A percentile compares a stretch with the other conserved stretches of the same genome.
Evolutionary conservation across 2,113 vertebrate genomes (phyloP).

Genomic region (Pachycephala philippinensis): DNA sequence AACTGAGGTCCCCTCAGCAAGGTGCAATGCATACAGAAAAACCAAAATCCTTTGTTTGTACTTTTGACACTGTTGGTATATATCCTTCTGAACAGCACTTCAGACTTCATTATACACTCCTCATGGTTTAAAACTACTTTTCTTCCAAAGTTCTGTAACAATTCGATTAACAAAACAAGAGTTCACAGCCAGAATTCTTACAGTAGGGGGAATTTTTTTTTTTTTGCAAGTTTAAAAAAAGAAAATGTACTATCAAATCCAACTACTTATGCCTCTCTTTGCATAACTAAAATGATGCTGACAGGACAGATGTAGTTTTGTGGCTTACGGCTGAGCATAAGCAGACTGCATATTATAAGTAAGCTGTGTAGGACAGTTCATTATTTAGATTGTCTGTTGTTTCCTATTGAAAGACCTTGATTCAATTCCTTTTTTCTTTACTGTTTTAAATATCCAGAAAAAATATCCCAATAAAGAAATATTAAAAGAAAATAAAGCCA

Average conservation of each 20-base stretch:
- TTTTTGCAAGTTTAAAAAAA: neutral
- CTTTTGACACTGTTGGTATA: neutral
- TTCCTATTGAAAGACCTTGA: neutral
- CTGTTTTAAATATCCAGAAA: neutral
- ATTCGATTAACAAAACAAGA: neutral
- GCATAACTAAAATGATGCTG: neutral
- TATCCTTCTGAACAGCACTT: neutral
- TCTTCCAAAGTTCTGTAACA: neutral
- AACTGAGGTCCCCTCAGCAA: neutral
- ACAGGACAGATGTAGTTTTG: neutral
- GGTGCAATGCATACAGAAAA: neutral
- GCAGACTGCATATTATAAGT: neutral
- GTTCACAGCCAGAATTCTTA: neutral
- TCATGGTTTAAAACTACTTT: neutral
- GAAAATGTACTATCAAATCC: neutral
- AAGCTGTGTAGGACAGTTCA: neutral
- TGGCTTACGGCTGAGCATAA: neutral
- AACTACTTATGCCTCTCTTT: neutral
- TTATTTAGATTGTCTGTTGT: neutral
- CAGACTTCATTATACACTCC: neutral
- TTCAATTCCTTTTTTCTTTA: neutral
- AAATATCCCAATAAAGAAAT: neutral
- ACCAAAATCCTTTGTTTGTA: neutral
- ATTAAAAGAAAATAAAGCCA: neutral
- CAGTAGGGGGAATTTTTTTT: neutral